phyloP scores from a whole-genome alignment of 53 echinoderm and acorn worm species.

The Mesocentrotus franciscanus region DNA sequence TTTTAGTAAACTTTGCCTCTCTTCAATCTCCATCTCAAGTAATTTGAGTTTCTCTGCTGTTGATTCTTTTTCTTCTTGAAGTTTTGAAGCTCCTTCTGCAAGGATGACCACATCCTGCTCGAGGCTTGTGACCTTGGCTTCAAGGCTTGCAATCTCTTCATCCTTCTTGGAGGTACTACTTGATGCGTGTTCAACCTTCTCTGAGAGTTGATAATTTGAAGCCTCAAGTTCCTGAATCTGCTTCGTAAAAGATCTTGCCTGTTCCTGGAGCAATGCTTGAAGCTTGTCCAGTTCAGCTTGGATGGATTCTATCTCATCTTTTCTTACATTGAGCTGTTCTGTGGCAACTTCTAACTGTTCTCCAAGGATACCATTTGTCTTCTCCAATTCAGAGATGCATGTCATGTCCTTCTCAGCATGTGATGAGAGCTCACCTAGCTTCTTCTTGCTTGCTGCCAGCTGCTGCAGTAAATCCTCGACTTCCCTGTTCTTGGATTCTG shows the following conservation, averaged over 20 bases:
- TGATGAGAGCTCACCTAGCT: slow-evolving; percentile 49
- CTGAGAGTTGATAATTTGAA: slow-evolving; percentile 33
- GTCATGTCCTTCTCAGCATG: slow-evolving; percentile 48
- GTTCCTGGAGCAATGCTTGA: slow-evolving; percentile 16
- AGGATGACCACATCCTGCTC: slow-evolving; percentile 40
- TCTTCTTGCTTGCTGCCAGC: slow-evolving; percentile 36
- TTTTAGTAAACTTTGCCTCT: slow-evolving; percentile 27
- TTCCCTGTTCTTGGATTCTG: slow-evolving; percentile 51
- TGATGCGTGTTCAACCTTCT: slow-evolving; percentile 50
- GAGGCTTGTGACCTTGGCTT: background rate
- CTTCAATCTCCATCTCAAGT: slow-evolving; percentile 47
- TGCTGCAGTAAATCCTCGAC: slow-evolving; percentile 50
- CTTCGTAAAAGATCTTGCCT: slow-evolving; percentile 2
- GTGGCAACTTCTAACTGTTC: slow-evolving; percentile 60
- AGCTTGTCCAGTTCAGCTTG: slow-evolving; percentile 35
- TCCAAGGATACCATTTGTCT: slow-evolving; percentile 48
- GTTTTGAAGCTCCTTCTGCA: slow-evolving; percentile 48
- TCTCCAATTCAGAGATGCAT: slow-evolving; percentile 66
- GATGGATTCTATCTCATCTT: slow-evolving; percentile 62
- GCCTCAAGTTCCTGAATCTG: slow-evolving; percentile 44
- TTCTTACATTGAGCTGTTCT: slow-evolving; percentile 29
- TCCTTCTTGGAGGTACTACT: slow-evolving; percentile 17
- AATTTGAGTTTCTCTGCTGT: background rate
- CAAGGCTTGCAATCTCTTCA: slow-evolving; percentile 50
- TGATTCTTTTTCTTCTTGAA: slow-evolving; percentile 41